Evolutionary conservation across 1,140 invertebrate genomes (phyloP).

Genomic region (Gonioctena quinquepunctata): DNA sequence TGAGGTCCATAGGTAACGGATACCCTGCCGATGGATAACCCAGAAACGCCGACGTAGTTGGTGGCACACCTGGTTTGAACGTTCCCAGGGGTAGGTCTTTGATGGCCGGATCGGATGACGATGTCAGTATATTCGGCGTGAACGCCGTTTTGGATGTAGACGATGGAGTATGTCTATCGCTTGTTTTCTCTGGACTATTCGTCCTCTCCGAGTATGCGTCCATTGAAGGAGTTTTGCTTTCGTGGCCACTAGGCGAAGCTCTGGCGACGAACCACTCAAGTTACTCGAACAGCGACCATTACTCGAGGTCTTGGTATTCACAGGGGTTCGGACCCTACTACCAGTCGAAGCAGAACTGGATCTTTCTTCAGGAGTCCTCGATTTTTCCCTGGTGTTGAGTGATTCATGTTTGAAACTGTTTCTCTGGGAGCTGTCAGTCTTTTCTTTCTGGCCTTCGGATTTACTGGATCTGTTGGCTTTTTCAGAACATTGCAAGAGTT

Average conservation of each 20-base stretch:
- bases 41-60: slow-evolving; percentile 62
- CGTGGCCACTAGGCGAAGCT: slow-evolving; percentile 55
- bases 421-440: slow-evolving; percentile 53
- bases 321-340: slow-evolving; percentile 62
- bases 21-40: slow-evolving; percentile 57
- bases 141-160: slow-evolving; percentile 52
- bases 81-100: slow-evolving; percentile 68
- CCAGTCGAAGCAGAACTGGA: slow-evolving; percentile 52
- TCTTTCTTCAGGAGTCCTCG: slow-evolving; percentile 63
- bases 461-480: slow-evolving; percentile 65
- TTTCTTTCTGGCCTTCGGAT: slow-evolving; percentile 62
- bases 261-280: slow-evolving; percentile 67
- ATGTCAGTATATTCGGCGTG: slow-evolving; percentile 59
- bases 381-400: slow-evolving; percentile 70
- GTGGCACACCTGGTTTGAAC: slow-evolving; percentile 63
- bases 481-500: slow-evolving; percentile 70
- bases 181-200: slow-evolving; percentile 34
- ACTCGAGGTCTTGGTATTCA: slow-evolving; percentile 54
- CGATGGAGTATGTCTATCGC: slow-evolving; percentile 55
- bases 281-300: slow-evolving; percentile 63
- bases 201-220: slow-evolving; percentile 30
- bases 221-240: slow-evolving; percentile 56
- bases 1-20: slow-evolving; percentile 68
- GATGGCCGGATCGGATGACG: slow-evolving; percentile 62
- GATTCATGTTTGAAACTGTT: slow-evolving; percentile 58